Conservation (phyloP, 2,888 invertebrate species). For the Lasioglossum calceatum region DNA sequence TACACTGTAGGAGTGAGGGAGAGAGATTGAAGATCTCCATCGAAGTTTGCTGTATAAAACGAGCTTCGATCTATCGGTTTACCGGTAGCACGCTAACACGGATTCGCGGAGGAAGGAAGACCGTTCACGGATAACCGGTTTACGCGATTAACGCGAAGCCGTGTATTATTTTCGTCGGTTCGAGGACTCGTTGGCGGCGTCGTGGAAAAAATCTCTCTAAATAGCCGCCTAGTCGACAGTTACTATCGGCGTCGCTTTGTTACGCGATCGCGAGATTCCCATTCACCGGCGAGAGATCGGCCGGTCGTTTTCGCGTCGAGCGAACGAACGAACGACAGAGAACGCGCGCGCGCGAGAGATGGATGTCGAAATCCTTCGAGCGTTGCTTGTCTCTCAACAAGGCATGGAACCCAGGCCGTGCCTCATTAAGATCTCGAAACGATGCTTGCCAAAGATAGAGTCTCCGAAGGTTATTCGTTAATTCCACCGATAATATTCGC, state of each 20-base stretch:
- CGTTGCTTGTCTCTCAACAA: slow-evolving; percentile 67
- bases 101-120: not conserved
- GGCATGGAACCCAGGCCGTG: slow-evolving; percentile 62
- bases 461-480: slow-evolving; percentile 56
- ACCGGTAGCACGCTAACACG: not conserved
- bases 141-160: not conserved
- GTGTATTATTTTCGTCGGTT: slow-evolving; percentile 11
- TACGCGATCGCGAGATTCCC: slow-evolving; percentile 70
- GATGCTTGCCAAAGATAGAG: slow-evolving; percentile 67
- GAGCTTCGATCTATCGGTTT: not conserved
- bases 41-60: not conserved
- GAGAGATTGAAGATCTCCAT: not conserved
- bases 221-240: not conserved
- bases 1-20: not conserved
- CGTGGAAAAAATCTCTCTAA: slow-evolving; percentile 6
- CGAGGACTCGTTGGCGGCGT: not conserved
- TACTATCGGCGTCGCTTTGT: slow-evolving; percentile 70
- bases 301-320: slow-evolving; percentile 66
- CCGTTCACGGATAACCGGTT: not conserved
- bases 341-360: slow-evolving; percentile 40
- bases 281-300: slow-evolving; percentile 68
- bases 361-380: slow-evolving; percentile 69
- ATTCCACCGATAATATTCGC: slow-evolving; percentile 45
- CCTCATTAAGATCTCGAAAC: slow-evolving; percentile 68
- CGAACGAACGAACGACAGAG: slow-evolving; percentile 54